Base-by-base conservation (phyloP, 1,140 invertebrate genomes). In the Macrostomum lignano region DNA sequence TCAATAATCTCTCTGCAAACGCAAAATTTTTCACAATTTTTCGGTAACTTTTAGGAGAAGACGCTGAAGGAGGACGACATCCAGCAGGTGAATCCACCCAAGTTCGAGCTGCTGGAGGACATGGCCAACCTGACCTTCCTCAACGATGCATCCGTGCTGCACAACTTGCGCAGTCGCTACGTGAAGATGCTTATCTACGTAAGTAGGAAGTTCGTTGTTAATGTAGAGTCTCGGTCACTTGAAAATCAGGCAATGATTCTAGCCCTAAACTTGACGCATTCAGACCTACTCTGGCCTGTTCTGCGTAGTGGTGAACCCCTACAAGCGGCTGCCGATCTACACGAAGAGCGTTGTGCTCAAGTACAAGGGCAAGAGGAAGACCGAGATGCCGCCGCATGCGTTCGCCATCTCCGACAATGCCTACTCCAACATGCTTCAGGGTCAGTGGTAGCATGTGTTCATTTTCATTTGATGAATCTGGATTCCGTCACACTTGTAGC, bases 81-180 rank as follows among this genome's bases (percentile, higher is more conserved):
- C 45, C 68, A 71, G 53, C 86, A 94, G 68, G 86, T 94, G 64
- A 98, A 98, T 64, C 88, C 88, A 46, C 88, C 88, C 53, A 96
- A 96, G 67, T 96, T 81, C 66, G 82, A 93, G 65, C 94, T 91
- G 72, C 69, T 67, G 63, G 86, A 94, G 65, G 86, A 96, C 67
- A 94, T 94, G 82, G 93, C 88, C 45, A 93, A 91, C 66, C 74
- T 98, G 72, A 96, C 88, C 58, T 94, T 94, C 64, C 70, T 98
- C 59, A 96, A 96, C 67, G 88, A 98, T 62, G 86, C 88, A 62
- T 84, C 81, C 55, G 84, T 98, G 47, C 71, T 96, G 58, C 72
- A 93, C 69, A 96, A 94, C 65, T 70, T 96, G 65, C 84, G 82
- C 65, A 70, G 79, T 64, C 71, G 88, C 70, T 98, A 96, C 69